Percentiles rank a stretch among this genome's conserved stretches.
These are phyloP conservation scores for Eristalis tenax DNA, from an alignment of 2,888 invertebrate genomes.

Conservation along the genomic window DNA sequence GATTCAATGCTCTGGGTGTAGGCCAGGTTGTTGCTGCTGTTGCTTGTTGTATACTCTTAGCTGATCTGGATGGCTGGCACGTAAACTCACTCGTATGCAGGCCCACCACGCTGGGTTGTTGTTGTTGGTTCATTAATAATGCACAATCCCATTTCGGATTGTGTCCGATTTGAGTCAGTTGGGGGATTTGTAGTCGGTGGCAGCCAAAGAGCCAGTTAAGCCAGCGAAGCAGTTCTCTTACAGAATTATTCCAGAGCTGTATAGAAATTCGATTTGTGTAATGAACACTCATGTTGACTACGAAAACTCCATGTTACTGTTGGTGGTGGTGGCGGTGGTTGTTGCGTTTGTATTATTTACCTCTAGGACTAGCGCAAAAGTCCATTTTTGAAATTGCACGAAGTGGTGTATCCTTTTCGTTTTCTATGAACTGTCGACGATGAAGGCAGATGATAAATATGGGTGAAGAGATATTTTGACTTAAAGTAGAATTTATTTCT, in stretches of 20 bases:
- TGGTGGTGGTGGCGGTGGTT: not conserved
- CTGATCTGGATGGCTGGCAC: conserved; percentile 69
- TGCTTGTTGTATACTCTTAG: not conserved
- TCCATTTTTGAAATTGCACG: conserved; percentile 65
- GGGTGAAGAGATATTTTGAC: conserved; percentile 77
- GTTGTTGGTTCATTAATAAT: conserved; percentile 78
- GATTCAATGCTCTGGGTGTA: conserved; percentile 63
- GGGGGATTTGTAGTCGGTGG: conserved; percentile 73
- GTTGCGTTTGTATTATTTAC: conserved; percentile 14
- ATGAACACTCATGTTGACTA: conserved; percentile 50
- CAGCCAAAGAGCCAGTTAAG: conserved; percentile 2
- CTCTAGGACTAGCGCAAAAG: conserved; percentile 24
- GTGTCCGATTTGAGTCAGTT: conserved; percentile 80
- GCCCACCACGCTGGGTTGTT: conserved; percentile 28
- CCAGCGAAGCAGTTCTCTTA: conserved; percentile 30
- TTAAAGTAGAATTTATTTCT: conserved; percentile 78
- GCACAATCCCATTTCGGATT: conserved; percentile 80
- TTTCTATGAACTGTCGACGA: conserved; percentile 62
- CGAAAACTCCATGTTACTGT: not conserved
- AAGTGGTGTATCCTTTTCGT: conserved; percentile 48
- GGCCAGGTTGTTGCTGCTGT: conserved; percentile 39
- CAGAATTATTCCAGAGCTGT: conserved; percentile 74
- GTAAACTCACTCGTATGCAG: conserved; percentile 42
- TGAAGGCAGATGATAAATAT: conserved; percentile 77
- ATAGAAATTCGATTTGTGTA: conserved; percentile 73